Evolutionary conservation across 1,140 invertebrate genomes (phyloP).

Genomic region (Drosophila suzukii): DNA sequence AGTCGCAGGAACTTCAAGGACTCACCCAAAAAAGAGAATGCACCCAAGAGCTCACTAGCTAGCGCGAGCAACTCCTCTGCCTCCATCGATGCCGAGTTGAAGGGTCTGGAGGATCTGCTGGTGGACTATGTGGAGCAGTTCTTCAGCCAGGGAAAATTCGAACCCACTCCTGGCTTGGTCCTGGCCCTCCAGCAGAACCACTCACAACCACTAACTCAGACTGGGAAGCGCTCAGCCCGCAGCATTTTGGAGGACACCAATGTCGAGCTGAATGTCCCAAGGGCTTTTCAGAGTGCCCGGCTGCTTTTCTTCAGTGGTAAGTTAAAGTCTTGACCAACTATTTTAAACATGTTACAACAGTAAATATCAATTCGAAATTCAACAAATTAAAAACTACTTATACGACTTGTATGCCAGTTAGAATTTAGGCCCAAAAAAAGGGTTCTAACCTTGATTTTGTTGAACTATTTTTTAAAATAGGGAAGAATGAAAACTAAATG

Average conservation of each 20-base stretch:
- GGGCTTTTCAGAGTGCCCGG: conserved; percentile 85
- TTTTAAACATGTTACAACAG: no score
- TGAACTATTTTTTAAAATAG: no score
- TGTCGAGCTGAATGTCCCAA: conserved; percentile 66
- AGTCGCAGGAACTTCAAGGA: conserved; percentile 57
- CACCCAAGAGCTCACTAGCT: conserved; percentile 5
- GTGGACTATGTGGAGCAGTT: conserved; percentile 76
- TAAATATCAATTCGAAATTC: no score
- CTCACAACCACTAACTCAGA: background rate
- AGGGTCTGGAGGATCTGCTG: conserved; percentile 67
- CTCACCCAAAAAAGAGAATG: background rate
- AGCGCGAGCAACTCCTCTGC: conserved; percentile 11
- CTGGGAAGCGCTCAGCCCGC: conserved; percentile 23
- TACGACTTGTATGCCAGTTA: no score
- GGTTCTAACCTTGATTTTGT: no score
- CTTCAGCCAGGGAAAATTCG: conserved; percentile 73
- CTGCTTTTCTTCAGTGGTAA: conserved; percentile 86
- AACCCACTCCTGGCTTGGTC: conserved; percentile 70
- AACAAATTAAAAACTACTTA: no score
- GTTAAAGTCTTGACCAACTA: background rate
- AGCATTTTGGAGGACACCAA: conserved; percentile 63
- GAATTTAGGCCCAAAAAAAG: no score
- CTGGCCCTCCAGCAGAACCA: conserved; percentile 73
- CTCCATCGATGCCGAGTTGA: conserved; percentile 51
- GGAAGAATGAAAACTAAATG: no score